These are phyloP conservation scores for Phylloscopus trochilus DNA, from an alignment of 2,113 vertebrate species.

Conservation along the genomic window DNA sequence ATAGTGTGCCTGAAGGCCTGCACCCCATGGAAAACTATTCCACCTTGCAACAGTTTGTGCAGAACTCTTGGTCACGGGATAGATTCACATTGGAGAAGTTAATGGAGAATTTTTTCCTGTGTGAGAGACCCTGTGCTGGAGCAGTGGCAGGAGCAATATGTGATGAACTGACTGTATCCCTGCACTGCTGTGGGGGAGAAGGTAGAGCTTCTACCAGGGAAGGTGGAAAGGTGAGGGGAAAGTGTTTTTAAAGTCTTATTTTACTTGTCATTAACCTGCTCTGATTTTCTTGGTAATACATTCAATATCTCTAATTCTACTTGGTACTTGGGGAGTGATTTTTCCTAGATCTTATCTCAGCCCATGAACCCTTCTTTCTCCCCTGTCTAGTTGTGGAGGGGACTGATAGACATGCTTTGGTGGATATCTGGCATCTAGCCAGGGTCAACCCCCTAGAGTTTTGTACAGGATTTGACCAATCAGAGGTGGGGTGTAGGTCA, in stretches of 20 bases:
- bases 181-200: background rate
- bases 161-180: background rate
- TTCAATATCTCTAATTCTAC: background rate
- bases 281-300: background rate
- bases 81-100: background rate
- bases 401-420: background rate
- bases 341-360: background rate
- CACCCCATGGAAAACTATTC: background rate
- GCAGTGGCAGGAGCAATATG: rapidly evolving
- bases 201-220: too few relatives aligned
- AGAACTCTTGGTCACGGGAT: background rate
- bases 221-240: too few relatives aligned
- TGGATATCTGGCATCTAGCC: background rate
- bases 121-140: background rate
- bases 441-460: too few relatives aligned
- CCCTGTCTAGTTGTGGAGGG: background rate
- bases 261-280: background rate
- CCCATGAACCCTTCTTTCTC: background rate
- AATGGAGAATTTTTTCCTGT: background rate
- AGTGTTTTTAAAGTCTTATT: background rate
- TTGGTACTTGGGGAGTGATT: background rate
- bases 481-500: background rate
- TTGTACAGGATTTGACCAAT: background rate
- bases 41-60: background rate
- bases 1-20: background rate